Conservation (phyloP, 2,888 invertebrate species). For the Crioceris asparagi region DNA sequence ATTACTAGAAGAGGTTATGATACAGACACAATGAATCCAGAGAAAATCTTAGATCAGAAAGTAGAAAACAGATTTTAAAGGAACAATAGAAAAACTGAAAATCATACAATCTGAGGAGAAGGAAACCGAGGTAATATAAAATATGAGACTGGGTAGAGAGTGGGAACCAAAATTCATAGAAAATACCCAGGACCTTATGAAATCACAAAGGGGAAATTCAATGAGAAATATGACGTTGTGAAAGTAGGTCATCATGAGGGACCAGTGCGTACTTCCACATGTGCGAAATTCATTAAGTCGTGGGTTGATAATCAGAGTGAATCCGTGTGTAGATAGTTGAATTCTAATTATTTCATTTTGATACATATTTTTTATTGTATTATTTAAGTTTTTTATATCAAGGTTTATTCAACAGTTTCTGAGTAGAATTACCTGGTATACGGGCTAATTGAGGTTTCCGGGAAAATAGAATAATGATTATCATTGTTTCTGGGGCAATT, state of each 20-base stretch:
- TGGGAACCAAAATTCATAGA: slow-evolving; percentile 26
- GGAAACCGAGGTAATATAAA: neutral
- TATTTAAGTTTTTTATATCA: too few relatives aligned
- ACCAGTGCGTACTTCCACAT: slow-evolving; percentile 20
- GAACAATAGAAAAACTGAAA: neutral
- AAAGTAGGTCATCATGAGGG: slow-evolving; percentile 25
- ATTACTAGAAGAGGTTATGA: slow-evolving; percentile 10
- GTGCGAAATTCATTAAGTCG: slow-evolving; percentile 20
- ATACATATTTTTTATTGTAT: too few relatives aligned
- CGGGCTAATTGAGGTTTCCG: too few relatives aligned
- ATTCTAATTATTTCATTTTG: too few relatives aligned
- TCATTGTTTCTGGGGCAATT: too few relatives aligned
- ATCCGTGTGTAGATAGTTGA: too few relatives aligned
- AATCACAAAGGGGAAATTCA: slow-evolving; percentile 12
- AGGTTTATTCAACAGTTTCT: too few relatives aligned
- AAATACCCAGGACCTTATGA: slow-evolving; percentile 29
- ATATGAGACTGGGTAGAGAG: neutral
- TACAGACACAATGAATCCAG: too few relatives aligned
- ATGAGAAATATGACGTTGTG: slow-evolving; percentile 27
- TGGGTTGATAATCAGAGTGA: slow-evolving; percentile 15
- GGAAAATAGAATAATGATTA: too few relatives aligned
- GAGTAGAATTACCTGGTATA: too few relatives aligned
- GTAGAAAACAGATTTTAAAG: neutral
- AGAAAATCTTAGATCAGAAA: slow-evolving; percentile 9
- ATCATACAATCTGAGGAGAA: too few relatives aligned